phyloP scores from a whole-genome alignment of 2,888 invertebrate species.

The Drosophila helvetica region DNA sequence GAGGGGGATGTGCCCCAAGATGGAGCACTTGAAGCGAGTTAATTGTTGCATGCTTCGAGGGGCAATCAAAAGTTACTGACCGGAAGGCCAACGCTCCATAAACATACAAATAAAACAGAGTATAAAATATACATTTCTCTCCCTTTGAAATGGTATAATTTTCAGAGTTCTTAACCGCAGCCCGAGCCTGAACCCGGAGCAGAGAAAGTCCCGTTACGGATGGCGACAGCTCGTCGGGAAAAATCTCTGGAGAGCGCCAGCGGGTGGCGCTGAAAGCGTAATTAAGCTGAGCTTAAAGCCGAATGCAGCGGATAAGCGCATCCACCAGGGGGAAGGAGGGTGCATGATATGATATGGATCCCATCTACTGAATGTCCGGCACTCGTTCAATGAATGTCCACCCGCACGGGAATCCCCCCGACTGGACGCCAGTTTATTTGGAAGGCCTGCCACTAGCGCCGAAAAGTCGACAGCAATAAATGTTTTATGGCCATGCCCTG shows the following conservation, averaged over 20 bases:
- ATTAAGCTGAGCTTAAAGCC: slow-evolving; percentile 47
- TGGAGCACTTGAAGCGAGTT: slow-evolving; percentile 59
- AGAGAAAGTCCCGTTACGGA: slow-evolving; percentile 9
- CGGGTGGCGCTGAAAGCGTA: slow-evolving; percentile 39
- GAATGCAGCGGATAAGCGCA: slow-evolving; percentile 45
- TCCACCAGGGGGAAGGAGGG: not conserved
- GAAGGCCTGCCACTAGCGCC: slow-evolving; percentile 53
- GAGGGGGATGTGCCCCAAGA: slow-evolving; percentile 23
- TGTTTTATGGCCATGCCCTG: slow-evolving; percentile 60
- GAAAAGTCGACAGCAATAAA: slow-evolving; percentile 68
- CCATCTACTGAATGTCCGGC: slow-evolving; percentile 5
- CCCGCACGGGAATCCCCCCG: not conserved
- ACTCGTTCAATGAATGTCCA: slow-evolving; percentile 13
- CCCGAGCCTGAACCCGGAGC: not conserved
- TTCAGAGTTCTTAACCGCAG: slow-evolving; percentile 13
- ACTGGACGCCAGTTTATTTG: slow-evolving; percentile 25
- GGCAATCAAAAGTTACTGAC: slow-evolving; percentile 52
- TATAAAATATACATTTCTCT: slow-evolving; percentile 14
- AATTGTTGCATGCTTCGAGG: slow-evolving; percentile 55
- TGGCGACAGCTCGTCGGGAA: slow-evolving; percentile 17
- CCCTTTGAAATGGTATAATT: slow-evolving; percentile 5
- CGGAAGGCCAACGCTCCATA: slow-evolving; percentile 33
- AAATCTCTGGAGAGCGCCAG: slow-evolving; percentile 15
- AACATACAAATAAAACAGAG: slow-evolving; percentile 11
- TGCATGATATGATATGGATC: not conserved